Evolutionary conservation across 2,888 invertebrate species (phyloP), one percentile per base, ranked within the genome.

Genomic region (Anticlea derivata): DNA sequence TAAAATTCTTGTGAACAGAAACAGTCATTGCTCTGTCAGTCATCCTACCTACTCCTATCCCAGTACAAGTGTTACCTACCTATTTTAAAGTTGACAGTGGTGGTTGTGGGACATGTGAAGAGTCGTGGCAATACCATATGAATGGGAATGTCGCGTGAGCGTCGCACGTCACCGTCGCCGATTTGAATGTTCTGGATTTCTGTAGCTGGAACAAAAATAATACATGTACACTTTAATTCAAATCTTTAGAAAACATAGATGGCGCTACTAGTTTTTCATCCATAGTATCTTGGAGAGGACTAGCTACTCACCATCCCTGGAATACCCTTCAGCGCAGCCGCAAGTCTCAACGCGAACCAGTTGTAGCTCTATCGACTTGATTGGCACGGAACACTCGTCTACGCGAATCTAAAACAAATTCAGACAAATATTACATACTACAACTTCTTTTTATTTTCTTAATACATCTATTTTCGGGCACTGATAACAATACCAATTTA

Each of bases 101-200:
- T 92, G 54, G 98, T 92, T 31, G 98, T 97, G 29, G 98, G 98
- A 78, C 98, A 98, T 1, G 98, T 97, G 86, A 99, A 99, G 39
- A 99, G 92, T 38, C 99, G 91, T 43, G 99, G 99, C 83, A 99
- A 96, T 74, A 98, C 94, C 98, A 99, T 98, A 86, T 96, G 94
- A 74, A 99, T 96, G 22, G 98, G 98, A 71, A 99, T 93, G 60
- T 94, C 93, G 35, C 98, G 88, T 58, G 94, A 94, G 51, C 95
- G 93, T 41, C 94, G 92, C 43, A 97, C 94, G 87, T 98, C 97
- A 22, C 99, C 99, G 74, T 97, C 97, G 0, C 97, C 98, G 56
- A 99, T 95, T 92, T 99, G 99, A 76, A 99, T 98, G 79, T 98
- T 99, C 92, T 99, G 99, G 65, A 99, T 97, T 92, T 99, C 99